Evolutionary conservation across 2,797 vertebrate genomes (phyloP), one percentile per base, ranked within the genome.

Genomic region (Lycodopsis pacificus): DNA sequence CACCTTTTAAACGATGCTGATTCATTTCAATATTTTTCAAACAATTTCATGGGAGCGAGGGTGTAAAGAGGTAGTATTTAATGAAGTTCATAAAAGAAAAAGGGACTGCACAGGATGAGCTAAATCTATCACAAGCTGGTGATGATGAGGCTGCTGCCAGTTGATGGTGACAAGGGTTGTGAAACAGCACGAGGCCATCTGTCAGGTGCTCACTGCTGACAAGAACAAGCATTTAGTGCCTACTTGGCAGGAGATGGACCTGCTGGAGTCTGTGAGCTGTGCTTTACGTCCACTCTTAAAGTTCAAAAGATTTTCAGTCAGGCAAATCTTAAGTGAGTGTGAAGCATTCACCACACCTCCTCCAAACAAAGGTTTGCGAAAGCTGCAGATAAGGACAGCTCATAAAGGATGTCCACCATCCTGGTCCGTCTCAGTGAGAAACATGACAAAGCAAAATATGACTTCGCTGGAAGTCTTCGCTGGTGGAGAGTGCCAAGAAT

Each of bases 171-270:
- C 84, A 83, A 80, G 81, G 83, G 79, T 83, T 86, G 84, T 73
- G 82, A 85, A 85, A 83, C 61, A 82, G 74, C 71, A 42, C 67
- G 66, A 81, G 83, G 88, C 89, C 90, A 93, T 93, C 92, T 93
- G 92, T 87, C 88, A 89, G 85, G 80, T 86, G 79, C 73, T 85
- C 77, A 76, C 38, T 80, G 80, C 80, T 82, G 86, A 92, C 86
- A 89, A 73, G 86, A 86, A 86, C 78, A 81, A 87, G 73, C 67
- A 81, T 85, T 87, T 85, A 87, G 79, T 73, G 81, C 49, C 44
- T 77, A 46, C 77, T 81, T 87, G 80, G 82, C 86, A 84, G 65
- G 48, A 73, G 66, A 71, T 9, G 40, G 65, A 68, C 73, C 67
- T 25, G 42, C 59, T 32, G 56, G 54, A 54, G 77, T 76, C 69